Conservation (phyloP, 2,113 vertebrate species). For the Sturnus vulgaris region DNA sequence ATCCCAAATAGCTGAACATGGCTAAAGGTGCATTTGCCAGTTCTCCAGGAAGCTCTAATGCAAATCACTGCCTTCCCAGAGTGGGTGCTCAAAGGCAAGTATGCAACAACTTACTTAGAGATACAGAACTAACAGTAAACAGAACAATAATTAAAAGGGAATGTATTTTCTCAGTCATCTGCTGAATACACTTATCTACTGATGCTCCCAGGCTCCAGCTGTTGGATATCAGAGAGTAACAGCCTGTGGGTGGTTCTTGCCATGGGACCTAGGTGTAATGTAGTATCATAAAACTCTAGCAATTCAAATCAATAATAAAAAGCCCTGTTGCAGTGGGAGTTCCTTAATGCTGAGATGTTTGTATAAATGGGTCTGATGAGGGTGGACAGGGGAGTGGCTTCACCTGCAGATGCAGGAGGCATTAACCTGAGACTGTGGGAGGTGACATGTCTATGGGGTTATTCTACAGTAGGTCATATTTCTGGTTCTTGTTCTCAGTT, state of each 20-base stretch:
- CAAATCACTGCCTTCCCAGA: background rate
- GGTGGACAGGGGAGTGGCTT: too few species aligned
- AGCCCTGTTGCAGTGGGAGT: background rate
- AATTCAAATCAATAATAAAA: background rate
- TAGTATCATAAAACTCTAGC: background rate
- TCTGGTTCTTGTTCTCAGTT: too few species aligned
- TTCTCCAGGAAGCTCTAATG: background rate
- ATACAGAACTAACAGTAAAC: background rate
- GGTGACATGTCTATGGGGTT: too few species aligned
- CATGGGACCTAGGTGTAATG: background rate
- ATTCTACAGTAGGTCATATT: too few species aligned
- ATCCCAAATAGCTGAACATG: background rate
- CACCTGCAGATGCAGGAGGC: too few species aligned
- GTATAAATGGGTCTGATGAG: too few species aligned
- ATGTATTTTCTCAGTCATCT: background rate
- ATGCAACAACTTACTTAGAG: background rate
- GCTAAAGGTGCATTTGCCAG: background rate
- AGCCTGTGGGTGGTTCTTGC: background rate
- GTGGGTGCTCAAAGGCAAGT: background rate
- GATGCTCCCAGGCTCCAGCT: background rate
- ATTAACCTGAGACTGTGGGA: too few species aligned
- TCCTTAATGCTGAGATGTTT: background rate
- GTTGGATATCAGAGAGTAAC: background rate
- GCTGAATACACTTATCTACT: background rate
- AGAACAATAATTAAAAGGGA: background rate